Conservation (phyloP, 1,140 invertebrate species). For the Cherax quadricarinatus region DNA sequence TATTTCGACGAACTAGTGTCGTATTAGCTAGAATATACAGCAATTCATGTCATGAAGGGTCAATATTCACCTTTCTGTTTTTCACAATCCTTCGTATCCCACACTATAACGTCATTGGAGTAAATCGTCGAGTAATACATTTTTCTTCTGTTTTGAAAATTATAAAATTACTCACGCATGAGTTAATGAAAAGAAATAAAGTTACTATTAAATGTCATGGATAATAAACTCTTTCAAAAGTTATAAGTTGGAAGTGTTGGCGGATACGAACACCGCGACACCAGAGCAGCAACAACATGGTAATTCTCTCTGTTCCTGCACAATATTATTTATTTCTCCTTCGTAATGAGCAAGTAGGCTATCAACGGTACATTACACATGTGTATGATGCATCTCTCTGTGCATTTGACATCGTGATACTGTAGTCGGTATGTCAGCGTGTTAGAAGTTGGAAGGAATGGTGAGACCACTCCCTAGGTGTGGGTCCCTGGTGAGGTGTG, state of each 20-base stretch:
- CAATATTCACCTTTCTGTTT: slow-evolving; percentile 14
- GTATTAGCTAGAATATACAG: not conserved
- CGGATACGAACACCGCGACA: not conserved
- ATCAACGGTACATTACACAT: not conserved
- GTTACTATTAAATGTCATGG: too few species aligned
- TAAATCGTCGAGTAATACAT: too few species aligned
- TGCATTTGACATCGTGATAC: not conserved
- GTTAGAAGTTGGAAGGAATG: not conserved
- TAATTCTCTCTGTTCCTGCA: not conserved
- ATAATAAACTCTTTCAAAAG: too few species aligned
- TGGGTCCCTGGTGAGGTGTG: too few species aligned
- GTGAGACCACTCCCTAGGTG: not conserved
- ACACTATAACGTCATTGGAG: not conserved
- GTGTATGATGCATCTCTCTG: too few species aligned
- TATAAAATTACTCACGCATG: too few species aligned
- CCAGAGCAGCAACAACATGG: slow-evolving; percentile 3
- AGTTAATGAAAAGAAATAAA: too few species aligned
- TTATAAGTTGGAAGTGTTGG: too few species aligned
- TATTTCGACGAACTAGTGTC: not conserved
- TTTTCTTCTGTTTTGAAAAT: too few species aligned
- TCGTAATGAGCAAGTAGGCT: not conserved
- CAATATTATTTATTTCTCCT: not conserved
- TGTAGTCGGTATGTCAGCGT: not conserved
- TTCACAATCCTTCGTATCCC: slow-evolving; percentile 5
- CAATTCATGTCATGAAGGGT: not conserved